Conservation (phyloP, 2,797 vertebrate genomes). For the Pipistrellus kuhlii region DNA sequence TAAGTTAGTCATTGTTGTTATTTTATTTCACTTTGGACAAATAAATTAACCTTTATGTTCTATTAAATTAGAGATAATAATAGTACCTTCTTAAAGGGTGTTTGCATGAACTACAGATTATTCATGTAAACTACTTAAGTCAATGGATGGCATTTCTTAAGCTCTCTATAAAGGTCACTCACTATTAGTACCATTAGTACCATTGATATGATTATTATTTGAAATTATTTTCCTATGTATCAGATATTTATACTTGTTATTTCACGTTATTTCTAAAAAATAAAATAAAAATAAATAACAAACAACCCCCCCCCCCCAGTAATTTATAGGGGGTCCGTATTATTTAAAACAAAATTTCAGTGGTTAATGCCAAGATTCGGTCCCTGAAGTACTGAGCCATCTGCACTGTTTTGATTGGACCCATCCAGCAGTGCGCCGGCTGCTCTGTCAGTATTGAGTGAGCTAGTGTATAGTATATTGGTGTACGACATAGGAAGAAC, state of each 20-base stretch:
- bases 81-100: neutral
- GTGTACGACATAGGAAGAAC: neutral
- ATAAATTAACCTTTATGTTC: neutral
- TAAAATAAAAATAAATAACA: neutral
- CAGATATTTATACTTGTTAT: neutral
- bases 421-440: neutral
- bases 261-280: neutral
- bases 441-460: neutral
- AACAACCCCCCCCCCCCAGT: neutral
- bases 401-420: neutral
- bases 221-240: neutral
- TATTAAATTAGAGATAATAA: neutral
- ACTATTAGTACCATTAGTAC: neutral
- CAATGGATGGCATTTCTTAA: neutral
- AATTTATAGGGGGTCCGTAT: neutral
- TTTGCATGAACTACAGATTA: neutral
- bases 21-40: neutral
- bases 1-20: neutral
- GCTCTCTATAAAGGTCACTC: neutral
- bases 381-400: neutral
- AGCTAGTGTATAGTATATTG: neutral
- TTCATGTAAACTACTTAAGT: neutral
- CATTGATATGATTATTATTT: neutral
- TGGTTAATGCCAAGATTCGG: neutral
- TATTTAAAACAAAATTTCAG: neutral